A percentile compares a stretch with the other conserved stretches of the same genome.
Evolutionary conservation across 2,888 invertebrate species (phyloP).

Genomic region (Cybosia mesomella): DNA sequence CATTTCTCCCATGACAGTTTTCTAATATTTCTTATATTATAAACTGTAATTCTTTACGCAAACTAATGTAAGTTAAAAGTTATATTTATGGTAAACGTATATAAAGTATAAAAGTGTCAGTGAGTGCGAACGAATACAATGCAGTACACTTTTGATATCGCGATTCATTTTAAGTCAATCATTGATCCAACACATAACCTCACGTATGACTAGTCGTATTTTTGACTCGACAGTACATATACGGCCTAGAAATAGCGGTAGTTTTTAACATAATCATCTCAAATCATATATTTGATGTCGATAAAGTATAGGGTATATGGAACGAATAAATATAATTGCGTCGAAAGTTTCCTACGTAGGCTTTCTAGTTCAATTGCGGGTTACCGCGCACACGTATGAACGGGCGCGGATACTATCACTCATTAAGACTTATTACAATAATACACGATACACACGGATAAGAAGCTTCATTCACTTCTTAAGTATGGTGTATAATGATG

Average conservation of each 20-base stretch:
- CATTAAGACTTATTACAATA: constrained; percentile 18
- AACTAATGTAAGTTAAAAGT: too few species aligned
- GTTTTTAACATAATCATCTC: constrained; percentile 15
- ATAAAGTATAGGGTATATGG: constrained; percentile 17
- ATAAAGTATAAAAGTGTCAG: too few species aligned
- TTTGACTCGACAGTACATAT: background rate
- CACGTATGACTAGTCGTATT: background rate
- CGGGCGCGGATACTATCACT: constrained; percentile 8
- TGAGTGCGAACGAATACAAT: too few species aligned
- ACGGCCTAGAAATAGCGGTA: background rate
- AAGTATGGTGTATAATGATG: background rate
- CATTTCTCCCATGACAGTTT: too few species aligned
- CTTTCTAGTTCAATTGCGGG: constrained; percentile 30
- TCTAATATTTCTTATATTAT: too few species aligned
- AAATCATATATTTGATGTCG: constrained; percentile 16
- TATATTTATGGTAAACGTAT: too few species aligned
- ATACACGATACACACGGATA: background rate
- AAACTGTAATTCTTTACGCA: too few species aligned
- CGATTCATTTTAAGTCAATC: too few species aligned
- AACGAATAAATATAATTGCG: constrained; percentile 24
- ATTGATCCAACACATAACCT: background rate
- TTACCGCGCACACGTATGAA: constrained; percentile 7
- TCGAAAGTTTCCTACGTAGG: constrained; percentile 21
- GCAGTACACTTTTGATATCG: too few species aligned
- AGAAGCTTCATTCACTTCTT: constrained; percentile 5